phyloP scores from a whole-genome alignment of 2,888 invertebrate genomes.

The Lomographa bimaculata region DNA sequence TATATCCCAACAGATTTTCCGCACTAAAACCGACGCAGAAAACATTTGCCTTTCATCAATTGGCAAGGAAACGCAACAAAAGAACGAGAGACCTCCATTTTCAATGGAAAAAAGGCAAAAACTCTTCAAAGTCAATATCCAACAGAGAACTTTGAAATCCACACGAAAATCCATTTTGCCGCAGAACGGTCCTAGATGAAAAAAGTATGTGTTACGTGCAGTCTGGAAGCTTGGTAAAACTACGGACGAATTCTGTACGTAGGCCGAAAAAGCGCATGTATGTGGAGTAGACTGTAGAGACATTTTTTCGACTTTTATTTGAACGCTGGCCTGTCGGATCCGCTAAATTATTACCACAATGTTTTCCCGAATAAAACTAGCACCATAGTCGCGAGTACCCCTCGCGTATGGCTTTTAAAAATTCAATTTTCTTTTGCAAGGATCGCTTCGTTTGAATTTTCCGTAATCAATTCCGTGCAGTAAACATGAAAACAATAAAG shows the following conservation, averaged over 20 bases:
- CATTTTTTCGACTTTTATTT: slow-evolving; percentile 44
- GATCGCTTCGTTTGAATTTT: slow-evolving; percentile 42
- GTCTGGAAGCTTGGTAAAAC: slow-evolving; percentile 20
- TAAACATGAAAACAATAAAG: slow-evolving; percentile 37
- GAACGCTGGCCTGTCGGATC: slow-evolving; percentile 35
- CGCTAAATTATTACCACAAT: slow-evolving; percentile 55
- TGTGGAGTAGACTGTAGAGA: slow-evolving; percentile 28
- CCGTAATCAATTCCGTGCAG: slow-evolving; percentile 48
- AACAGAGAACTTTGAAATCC: slow-evolving; percentile 48
- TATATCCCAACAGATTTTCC: slow-evolving; percentile 7
- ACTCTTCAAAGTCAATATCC: slow-evolving; percentile 47
- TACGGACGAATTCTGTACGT: slow-evolving; percentile 12
- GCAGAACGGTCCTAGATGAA: slow-evolving; percentile 37
- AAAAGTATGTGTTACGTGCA: slow-evolving; percentile 33
- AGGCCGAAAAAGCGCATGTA: slow-evolving; percentile 39
- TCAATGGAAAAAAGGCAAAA: slow-evolving; percentile 34
- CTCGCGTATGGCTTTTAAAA: slow-evolving; percentile 50
- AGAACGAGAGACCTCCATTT: slow-evolving; percentile 12
- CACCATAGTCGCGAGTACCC: slow-evolving; percentile 41
- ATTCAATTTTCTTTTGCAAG: slow-evolving; percentile 49
- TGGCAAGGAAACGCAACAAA: slow-evolving; percentile 18
- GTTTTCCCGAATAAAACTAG: slow-evolving; percentile 51
- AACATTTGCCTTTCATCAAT: slow-evolving; percentile 24
- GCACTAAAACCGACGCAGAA: slow-evolving; percentile 9
- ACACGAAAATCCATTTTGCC: slow-evolving; percentile 51